phyloP scores from a whole-genome alignment of 2,113 vertebrate genomes.

The Sebastes schlegelii region DNA sequence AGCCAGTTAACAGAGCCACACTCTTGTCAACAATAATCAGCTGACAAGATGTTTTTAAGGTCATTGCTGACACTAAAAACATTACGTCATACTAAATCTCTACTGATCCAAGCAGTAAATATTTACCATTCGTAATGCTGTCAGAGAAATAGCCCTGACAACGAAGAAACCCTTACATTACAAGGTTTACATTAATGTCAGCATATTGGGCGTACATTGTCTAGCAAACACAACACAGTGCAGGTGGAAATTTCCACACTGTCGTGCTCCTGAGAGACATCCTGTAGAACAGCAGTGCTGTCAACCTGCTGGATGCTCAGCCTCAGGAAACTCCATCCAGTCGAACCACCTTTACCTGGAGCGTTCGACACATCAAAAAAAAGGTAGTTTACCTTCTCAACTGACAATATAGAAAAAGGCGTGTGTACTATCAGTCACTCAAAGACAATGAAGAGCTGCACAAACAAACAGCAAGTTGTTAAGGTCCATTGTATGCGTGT shows the following conservation, averaged over 20 bases:
- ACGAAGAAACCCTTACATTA: background rate
- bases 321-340: background rate
- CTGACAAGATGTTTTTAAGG: constrained; percentile 6
- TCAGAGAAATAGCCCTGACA: background rate
- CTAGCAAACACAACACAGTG: background rate
- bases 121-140: background rate
- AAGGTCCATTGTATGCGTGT: constrained; percentile 8
- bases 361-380: background rate
- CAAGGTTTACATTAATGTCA: background rate
- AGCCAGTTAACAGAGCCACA: background rate
- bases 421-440: background rate
- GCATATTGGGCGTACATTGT: background rate
- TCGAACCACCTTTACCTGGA: background rate
- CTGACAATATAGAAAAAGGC: background rate
- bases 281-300: background rate
- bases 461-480: constrained; percentile 23
- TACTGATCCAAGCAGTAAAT: constrained; percentile 4
- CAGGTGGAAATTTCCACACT: constrained; percentile 21
- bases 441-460: constrained; percentile 16
- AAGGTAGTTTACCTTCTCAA: background rate
- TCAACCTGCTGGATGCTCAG: no score
- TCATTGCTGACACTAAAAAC: constrained; percentile 25
- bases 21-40: constrained; percentile 4
- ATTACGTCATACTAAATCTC: constrained; percentile 6
- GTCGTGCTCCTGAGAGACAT: background rate